Evolutionary conservation across 2,113 vertebrate genomes (phyloP), one percentile per base, ranked within the genome.

Genomic region (Myotis lucifugus): DNA sequence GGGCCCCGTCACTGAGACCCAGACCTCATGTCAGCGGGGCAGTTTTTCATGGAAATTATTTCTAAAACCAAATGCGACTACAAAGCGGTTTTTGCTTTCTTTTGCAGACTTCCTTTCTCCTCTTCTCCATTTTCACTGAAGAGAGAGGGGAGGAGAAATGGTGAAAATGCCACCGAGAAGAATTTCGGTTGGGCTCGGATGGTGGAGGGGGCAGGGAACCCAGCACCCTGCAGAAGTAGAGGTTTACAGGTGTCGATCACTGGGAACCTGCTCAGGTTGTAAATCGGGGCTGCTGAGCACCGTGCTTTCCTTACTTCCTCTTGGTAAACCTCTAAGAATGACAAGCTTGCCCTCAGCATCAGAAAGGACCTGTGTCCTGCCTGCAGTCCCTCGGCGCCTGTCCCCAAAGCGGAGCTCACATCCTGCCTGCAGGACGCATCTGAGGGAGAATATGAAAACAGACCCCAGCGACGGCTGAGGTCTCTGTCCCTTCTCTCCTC

Each of bases 41-140:
- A 3, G 61, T 59, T 93, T 90, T 88, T 91, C 70, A 50, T 0
- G 67, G 90, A 95, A 91, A 93, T 88, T 46, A 90, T 69, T 94
- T 82, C 70, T 69, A 52, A 94, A 95, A 64, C 73, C 67, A 69
- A 92, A 93, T 54, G 90, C 73, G 27, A 34, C 9, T 54, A 66
- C 72, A 87, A 78, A 91, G 54, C 0, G 5, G 48, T 50, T 77
- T 91, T 46, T 18, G 19, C 17, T 74, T 86, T 91, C 15, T 54
- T 48, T 54, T 67, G 56, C 40, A 50, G 37, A 69, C 34, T 72
- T 67, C 67, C n/a, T 59, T 92, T 84, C 54, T 83, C 52, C 72
- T 40, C n/a, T 9, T 72, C n/a, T 85, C 56, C 50, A 9, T 86
- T 84, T 84, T 32, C 94, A 72, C 37, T 4, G 5, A 86, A 61